A percentile compares a stretch with the other conserved stretches of the same genome.
phyloP scores from a whole-genome alignment of 1,140 invertebrate species.

The Ceratitis capitata region DNA sequence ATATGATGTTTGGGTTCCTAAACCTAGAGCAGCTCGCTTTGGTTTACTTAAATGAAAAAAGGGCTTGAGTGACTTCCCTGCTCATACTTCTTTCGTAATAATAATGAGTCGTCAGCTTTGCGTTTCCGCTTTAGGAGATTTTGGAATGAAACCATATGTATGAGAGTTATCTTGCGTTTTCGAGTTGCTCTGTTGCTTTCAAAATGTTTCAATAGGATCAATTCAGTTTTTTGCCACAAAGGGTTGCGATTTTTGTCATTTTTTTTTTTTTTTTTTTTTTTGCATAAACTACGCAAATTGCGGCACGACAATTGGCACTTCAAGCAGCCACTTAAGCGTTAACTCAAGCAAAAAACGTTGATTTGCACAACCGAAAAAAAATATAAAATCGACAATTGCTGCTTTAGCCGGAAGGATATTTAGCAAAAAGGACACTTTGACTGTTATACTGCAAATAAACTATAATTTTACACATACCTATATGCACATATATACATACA shows the following conservation, averaged over 20 bases:
- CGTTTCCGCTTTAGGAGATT: too few species aligned
- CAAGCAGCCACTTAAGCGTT: constrained; percentile 12
- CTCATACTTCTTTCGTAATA: too few species aligned
- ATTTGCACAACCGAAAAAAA: not conserved
- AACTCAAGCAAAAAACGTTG: not conserved
- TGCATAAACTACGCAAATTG: not conserved
- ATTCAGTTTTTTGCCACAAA: not conserved
- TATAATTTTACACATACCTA: not conserved
- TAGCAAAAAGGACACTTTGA: constrained; percentile 10
- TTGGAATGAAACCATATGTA: too few species aligned
- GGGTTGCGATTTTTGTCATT: not conserved
- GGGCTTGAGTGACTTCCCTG: too few species aligned
- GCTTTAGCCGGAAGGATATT: not conserved
- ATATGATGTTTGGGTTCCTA: too few species aligned
- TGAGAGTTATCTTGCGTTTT: too few species aligned
- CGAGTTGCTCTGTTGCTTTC: too few species aligned
- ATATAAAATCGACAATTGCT: not conserved
- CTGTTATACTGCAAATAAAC: too few species aligned
- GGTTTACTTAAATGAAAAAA: too few species aligned
- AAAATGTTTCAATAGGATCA: not conserved
- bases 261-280: not conserved
- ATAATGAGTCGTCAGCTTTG: too few species aligned
- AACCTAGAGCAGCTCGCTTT: too few species aligned
- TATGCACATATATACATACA: not conserved
- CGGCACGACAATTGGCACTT: constrained; percentile 15